Evolutionary conservation across 2,797 vertebrate genomes (phyloP), one percentile per base, ranked within the genome.

Genomic region (Xenentodon cancila): DNA sequence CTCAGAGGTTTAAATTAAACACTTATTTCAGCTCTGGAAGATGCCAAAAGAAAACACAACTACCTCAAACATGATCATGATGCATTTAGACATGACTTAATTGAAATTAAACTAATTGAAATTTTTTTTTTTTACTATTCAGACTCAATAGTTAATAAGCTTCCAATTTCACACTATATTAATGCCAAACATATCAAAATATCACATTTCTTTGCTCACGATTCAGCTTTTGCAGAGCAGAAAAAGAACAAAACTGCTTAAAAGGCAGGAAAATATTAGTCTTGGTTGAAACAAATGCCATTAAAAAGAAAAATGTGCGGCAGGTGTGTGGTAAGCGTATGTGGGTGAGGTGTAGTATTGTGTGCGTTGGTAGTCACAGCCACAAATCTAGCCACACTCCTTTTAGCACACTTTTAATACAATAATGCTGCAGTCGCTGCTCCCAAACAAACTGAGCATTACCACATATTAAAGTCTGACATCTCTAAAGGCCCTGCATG

Each of bases 371-470:
- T 71, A 73, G 83, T 81, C 68, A 79, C 65, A 54, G 32, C 61
- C 60, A 48, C 32, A 78, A 49, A 71, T 79, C 78, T 49, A 56
- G 54, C 60, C 64, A 37, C 34, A 59, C 85, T 84, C 84, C 85
- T 91, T 87, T 84, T 88, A 89, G 84, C 83, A 71, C 70, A 18
- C 62, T 51, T 30, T 27, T 89, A 90, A 89, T 90, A 71, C 87
- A 84, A 75, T 85, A 88, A 90, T 81, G 67, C 77, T 73, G 61
- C 82, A 80, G 88, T 76, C 71, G 64, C 75, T 9, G 55, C 71
- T 83, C 81, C 73, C 77, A 87, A 84, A 91, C 85, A 92, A 91
- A 91, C 72, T 68, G 64, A 84, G 91, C 75, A 90, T 91, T 90
- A 90, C 87, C 77, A 67, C 54, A 69, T 85, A 91, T 91, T 88